Evolutionary conservation across 2,797 vertebrate species (phyloP).

Genomic region (Hapalemur alaotrensis): DNA sequence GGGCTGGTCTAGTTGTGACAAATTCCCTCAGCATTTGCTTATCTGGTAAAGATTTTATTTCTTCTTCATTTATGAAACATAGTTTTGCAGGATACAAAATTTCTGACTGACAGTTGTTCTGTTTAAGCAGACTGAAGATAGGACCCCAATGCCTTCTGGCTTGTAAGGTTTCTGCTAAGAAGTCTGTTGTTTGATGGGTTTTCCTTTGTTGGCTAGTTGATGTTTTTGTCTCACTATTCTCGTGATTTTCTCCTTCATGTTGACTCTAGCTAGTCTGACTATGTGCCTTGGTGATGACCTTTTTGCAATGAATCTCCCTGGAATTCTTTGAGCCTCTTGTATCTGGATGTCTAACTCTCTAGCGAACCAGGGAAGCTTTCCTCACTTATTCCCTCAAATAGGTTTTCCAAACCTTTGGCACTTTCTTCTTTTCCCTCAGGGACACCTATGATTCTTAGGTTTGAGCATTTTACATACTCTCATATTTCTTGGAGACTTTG

Average conservation of each 20-base stretch:
- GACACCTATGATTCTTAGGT: not conserved
- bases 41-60: not conserved
- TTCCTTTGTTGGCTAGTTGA: not conserved
- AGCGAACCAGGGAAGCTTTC: not conserved
- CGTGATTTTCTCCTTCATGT: not conserved
- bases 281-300: not conserved
- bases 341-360: not conserved
- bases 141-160: not conserved
- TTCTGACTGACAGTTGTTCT: not conserved
- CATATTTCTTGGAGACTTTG: not conserved
- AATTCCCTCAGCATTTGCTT: not conserved
- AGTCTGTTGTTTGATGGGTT: not conserved
- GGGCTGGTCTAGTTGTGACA: not conserved
- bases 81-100: not conserved
- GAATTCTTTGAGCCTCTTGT: not conserved
- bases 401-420: not conserved
- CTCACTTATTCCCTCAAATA: not conserved
- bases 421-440: not conserved
- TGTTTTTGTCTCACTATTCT: not conserved
- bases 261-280: not conserved
- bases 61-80: not conserved
- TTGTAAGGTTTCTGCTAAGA: not conserved
- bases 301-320: not conserved
- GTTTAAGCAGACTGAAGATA: not conserved
- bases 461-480: not conserved